phyloP scores from a whole-genome alignment of 2,797 vertebrate species.

The Chaetodon trifasciatus region DNA sequence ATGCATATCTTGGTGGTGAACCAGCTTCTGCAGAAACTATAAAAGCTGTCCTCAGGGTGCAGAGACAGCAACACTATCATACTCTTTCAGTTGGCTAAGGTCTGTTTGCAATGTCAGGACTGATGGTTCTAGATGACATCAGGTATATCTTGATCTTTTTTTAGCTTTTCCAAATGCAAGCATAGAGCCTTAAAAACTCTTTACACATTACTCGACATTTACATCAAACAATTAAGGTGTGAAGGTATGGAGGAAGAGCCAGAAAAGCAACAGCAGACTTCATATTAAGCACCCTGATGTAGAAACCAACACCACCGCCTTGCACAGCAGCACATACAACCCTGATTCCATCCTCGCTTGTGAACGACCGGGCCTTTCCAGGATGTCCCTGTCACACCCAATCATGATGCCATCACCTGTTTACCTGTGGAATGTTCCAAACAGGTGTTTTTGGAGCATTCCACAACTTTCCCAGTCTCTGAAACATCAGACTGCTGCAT shows the following conservation, averaged over 20 bases:
- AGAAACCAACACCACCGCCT: not conserved
- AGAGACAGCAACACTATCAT: slow-evolving; percentile 31
- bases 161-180: not conserved
- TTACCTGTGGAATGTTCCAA: too few species aligned
- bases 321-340: not conserved
- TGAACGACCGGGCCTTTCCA: too few species aligned
- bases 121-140: not conserved
- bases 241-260: not conserved
- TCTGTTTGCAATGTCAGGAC: slow-evolving; percentile 11
- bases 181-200: not conserved
- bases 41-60: slow-evolving; percentile 19
- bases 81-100: slow-evolving; percentile 5
- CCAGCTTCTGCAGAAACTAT: slow-evolving; percentile 26
- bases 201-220: not conserved
- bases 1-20: slow-evolving; percentile 18
- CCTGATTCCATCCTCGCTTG: too few species aligned
- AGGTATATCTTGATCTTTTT: not conserved
- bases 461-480: too few species aligned
- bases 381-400: too few species aligned
- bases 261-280: not conserved
- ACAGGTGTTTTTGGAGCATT: too few species aligned
- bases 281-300: not conserved
- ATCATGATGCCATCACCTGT: too few species aligned
- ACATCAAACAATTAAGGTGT: not conserved
- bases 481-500: too few species aligned